Percentiles rank a stretch among this genome's conserved stretches.
These are phyloP conservation scores for Drosophila nr. medialis DNA, from an alignment of 2,888 invertebrate species.

Conservation along the genomic window DNA sequence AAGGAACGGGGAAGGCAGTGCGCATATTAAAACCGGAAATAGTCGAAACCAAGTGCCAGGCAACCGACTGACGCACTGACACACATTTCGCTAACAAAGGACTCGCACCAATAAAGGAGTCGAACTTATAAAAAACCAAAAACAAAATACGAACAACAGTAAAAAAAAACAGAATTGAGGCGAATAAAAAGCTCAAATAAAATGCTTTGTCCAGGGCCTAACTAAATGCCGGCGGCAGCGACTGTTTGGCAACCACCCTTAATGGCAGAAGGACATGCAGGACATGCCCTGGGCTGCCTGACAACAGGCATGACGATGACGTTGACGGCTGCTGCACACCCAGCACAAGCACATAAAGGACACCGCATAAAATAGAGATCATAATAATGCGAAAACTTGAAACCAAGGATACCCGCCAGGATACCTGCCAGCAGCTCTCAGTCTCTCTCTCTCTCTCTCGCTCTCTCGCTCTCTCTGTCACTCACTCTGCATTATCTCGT, in stretches of 20 bases:
- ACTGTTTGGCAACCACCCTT: conserved; percentile 66
- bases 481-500: conserved; percentile 4
- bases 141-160: conserved; percentile 9
- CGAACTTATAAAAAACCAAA: conserved; percentile 44
- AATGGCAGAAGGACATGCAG: conserved; percentile 75
- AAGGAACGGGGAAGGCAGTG: conserved; percentile 58
- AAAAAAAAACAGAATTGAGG: conserved; percentile 56
- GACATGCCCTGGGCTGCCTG: conserved; percentile 65
- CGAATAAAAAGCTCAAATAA: conserved; percentile 79
- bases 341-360: conserved; percentile 38
- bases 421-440: conserved; percentile 64
- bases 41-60: conserved; percentile 78
- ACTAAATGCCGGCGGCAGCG: conserved; percentile 70
- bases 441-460: conserved; percentile 9
- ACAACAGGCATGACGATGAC: conserved; percentile 66
- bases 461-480: conserved; percentile 12
- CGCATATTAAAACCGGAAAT: conserved; percentile 79
- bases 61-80: conserved; percentile 80
- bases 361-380: conserved; percentile 73
- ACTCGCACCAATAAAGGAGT: conserved; percentile 52
- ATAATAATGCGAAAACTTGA: conserved; percentile 78
- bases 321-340: conserved; percentile 64
- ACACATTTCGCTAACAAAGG: conserved; percentile 78
- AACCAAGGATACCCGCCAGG: conserved; percentile 72
- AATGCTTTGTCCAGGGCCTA: conserved; percentile 77